A percentile compares a stretch with the other conserved stretches of the same genome.
Evolutionary conservation across 2,888 invertebrate species (phyloP).

Genomic region (Linnaemya vulpina): DNA sequence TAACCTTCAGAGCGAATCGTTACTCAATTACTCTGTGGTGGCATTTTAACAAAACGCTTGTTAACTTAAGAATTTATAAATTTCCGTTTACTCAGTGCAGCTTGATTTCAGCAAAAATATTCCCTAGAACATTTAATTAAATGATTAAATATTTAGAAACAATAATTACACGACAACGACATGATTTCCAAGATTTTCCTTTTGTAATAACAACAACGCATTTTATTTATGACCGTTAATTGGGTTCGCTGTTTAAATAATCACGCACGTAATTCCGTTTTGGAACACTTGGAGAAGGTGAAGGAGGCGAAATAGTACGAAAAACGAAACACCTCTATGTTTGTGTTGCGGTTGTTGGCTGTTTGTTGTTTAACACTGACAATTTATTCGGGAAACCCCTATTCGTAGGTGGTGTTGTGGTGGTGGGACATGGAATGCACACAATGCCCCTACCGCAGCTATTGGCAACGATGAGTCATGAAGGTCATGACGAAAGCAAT

Average conservation of each 20-base stretch:
- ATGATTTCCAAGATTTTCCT: slow-evolving; percentile 19
- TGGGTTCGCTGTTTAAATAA: slow-evolving; percentile 35
- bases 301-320: neutral
- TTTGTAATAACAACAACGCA: slow-evolving; percentile 45
- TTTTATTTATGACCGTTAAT: slow-evolving; percentile 63
- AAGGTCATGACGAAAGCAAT: slow-evolving; percentile 83
- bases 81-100: slow-evolving; percentile 44
- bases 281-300: neutral
- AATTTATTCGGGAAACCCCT: slow-evolving; percentile 76
- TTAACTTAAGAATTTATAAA: neutral
- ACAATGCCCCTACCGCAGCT: slow-evolving; percentile 67
- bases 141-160: slow-evolving; percentile 50
- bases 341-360: slow-evolving; percentile 2
- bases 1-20: no score
- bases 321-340: slow-evolving; percentile 51
- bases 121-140: slow-evolving; percentile 31
- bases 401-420: slow-evolving; percentile 66
- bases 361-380: neutral
- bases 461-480: slow-evolving; percentile 82
- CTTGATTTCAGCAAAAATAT: slow-evolving; percentile 18
- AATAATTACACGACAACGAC: slow-evolving; percentile 65
- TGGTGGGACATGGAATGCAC: slow-evolving; percentile 41
- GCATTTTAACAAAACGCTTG: slow-evolving; percentile 15
- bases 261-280: slow-evolving; percentile 39
- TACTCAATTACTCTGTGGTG: slow-evolving; percentile 8